Evolutionary conservation across 2,797 vertebrate genomes (phyloP).

Genomic region (Periparus ater): DNA sequence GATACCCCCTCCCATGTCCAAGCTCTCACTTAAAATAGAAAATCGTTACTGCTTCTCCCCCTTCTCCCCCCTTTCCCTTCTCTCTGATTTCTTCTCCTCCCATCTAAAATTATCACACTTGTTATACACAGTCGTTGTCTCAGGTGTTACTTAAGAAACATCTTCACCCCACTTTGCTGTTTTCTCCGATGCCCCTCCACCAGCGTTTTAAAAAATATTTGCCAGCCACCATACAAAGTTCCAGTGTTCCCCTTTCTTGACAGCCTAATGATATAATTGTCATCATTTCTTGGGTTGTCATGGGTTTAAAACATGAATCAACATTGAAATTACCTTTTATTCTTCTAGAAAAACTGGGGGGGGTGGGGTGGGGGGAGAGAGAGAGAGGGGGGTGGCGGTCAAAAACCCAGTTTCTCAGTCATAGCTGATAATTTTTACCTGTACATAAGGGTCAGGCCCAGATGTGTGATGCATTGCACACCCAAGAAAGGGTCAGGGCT

Average conservation of each 20-base stretch:
- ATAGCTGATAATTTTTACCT: not conserved
- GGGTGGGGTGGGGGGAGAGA: fast-evolving
- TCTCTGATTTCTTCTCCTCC: not conserved
- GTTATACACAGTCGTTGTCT: not conserved
- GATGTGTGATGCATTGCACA: not conserved
- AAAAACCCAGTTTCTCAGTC: not conserved
- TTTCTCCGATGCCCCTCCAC: not conserved
- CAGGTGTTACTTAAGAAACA: not conserved
- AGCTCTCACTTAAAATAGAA: not conserved
- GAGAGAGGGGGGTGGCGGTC: fast-evolving
- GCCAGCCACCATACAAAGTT: not conserved
- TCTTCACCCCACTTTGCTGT: not conserved
- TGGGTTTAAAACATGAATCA: not conserved
- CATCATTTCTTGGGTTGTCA: not conserved
- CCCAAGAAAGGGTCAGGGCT: not conserved
- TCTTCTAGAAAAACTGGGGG: not conserved
- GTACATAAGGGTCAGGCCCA: not conserved
- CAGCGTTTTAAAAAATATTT: not conserved
- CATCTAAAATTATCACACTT: not conserved
- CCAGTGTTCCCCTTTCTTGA: not conserved
- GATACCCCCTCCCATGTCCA: not conserved
- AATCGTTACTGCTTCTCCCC: not conserved
- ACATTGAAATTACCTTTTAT: not conserved
- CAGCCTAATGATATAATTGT: not conserved
- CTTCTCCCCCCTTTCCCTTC: not conserved